phyloP scores from a whole-genome alignment of 2,113 vertebrate species.

The Pedionomus torquatus region DNA sequence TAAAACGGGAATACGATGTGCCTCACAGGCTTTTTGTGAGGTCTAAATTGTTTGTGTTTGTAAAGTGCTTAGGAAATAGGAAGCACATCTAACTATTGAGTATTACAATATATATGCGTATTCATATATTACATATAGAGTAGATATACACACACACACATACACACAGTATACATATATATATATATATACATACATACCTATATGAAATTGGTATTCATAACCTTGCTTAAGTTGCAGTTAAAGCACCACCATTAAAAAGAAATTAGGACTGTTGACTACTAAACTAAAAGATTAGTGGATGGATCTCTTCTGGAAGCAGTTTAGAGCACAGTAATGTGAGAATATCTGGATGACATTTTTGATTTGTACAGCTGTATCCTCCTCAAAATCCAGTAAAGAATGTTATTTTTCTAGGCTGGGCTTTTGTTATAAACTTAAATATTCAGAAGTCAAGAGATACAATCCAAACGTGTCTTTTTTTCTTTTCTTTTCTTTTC shows the following conservation, averaged over 20 bases:
- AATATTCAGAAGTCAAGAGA: slow-evolving; percentile 80
- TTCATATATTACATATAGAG: slow-evolving; percentile 27
- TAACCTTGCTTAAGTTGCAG: slow-evolving; percentile 65
- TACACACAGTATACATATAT: slow-evolving; percentile 33
- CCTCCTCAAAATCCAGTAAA: slow-evolving; percentile 81
- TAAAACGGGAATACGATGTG: slow-evolving; percentile 12
- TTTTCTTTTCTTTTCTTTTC: slow-evolving; percentile 52
- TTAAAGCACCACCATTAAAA: slow-evolving; percentile 58
- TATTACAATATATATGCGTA: neutral
- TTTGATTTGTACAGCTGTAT: slow-evolving; percentile 80
- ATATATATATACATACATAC: neutral
- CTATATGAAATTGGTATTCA: slow-evolving; percentile 43
- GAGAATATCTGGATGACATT: slow-evolving; percentile 75
- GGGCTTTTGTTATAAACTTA: slow-evolving; percentile 83
- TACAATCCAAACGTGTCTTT: slow-evolving; percentile 78
- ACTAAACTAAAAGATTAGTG: slow-evolving; percentile 63
- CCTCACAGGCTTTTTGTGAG: slow-evolving; percentile 43
- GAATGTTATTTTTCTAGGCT: slow-evolving; percentile 87
- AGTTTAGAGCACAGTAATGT: slow-evolving; percentile 77
- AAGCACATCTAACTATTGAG: slow-evolving; percentile 3
- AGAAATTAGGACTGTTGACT: slow-evolving; percentile 70
- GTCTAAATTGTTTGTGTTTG: slow-evolving; percentile 30
- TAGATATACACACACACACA: slow-evolving; percentile 45
- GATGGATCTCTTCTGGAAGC: slow-evolving; percentile 61
- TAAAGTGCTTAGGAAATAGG: slow-evolving; percentile 51